Conservation (phyloP, 1,140 invertebrate species). For the Drosophila virilis region DNA sequence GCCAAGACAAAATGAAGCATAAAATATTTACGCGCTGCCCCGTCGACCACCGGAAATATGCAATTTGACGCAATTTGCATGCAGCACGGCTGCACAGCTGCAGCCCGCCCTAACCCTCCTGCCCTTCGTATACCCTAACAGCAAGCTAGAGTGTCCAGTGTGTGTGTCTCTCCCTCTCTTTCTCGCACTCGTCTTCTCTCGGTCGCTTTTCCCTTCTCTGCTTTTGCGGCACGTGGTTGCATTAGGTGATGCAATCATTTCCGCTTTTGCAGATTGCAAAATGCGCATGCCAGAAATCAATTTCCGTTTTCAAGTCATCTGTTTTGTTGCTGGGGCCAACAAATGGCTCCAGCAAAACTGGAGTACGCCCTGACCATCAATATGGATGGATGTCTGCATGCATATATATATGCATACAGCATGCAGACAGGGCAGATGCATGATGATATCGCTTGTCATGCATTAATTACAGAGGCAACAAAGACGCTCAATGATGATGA, state of each 20-base stretch:
- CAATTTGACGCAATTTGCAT: constrained; percentile 82
- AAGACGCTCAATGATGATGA: constrained; percentile 18
- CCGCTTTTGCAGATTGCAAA: constrained; percentile 68
- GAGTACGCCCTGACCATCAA: constrained; percentile 9
- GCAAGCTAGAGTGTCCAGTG: constrained; percentile 23
- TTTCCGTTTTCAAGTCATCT: constrained; percentile 59
- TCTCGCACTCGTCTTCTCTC: background rate
- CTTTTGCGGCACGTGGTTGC: constrained; percentile 64
- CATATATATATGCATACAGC: background rate
- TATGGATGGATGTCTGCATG: background rate
- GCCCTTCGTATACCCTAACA: background rate
- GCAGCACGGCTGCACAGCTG: constrained; percentile 38
- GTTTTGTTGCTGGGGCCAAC: constrained; percentile 14
- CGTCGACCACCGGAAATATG: constrained; percentile 74
- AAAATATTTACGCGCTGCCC: constrained; percentile 76
- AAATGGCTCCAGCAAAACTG: constrained; percentile 29
- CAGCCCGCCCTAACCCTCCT: constrained; percentile 12
- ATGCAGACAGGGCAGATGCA: no score
- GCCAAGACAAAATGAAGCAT: constrained; percentile 81
- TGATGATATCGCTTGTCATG: constrained; percentile 31
- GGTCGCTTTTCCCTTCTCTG: background rate
- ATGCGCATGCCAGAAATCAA: constrained; percentile 70
- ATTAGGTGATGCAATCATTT: constrained; percentile 80
- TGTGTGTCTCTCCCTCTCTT: background rate
- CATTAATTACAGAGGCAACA: constrained; percentile 31